Base-by-base conservation (phyloP, 1,140 invertebrate genomes). In the Eumaeus atala region DNA sequence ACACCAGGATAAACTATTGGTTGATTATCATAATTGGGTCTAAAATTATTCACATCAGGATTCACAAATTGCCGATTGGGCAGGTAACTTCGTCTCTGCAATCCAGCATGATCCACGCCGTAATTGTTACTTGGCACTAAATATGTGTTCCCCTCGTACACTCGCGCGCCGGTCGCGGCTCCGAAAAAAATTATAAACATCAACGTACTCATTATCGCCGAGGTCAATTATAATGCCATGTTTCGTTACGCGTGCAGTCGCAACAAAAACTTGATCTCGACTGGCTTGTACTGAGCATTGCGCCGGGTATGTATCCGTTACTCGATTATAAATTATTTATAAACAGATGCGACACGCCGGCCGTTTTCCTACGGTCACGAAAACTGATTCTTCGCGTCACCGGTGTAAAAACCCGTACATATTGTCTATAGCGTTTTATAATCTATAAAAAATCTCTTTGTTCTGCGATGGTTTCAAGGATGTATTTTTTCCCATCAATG, bases 311-410 rank as follows among this genome's bases (percentile, higher is more conserved):
- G 40, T 18, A 9, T 16, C 40, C 14, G 14, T 49, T 28, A 11
- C 33, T 11, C 48, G 18, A 49, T 49, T 11, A 16, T 44, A 40
- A 14, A 44, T 14, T 44, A 44, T 17, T 40, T 40, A 44, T 44
- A 44, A 44, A 44, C 40, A 44, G 40, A 44, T 9, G 38, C n/a
- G 1, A 14, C 12, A 14, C 38, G 40, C 6, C 21, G 21, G n/a
- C n/a, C n/a, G n/a, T n/a, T n/a, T n/a, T n/a, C n/a, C n/a, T 28
- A 28, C 21, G 21, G 21, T 28, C 21, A 28, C 21, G 21, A 28
- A 28, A 28, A 28, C 21, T 28, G 21, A 28, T 28, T 2, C 2
- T 28, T 28, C 21, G 21, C 21, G 2, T 28, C 21, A 6, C 21
- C 21, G 21, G 21, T 28, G 21, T 28, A 28, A 28, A 28, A 28